These are phyloP conservation scores for Oryzaephilus surinamensis DNA, from an alignment of 1,140 invertebrate species.

Conservation along the genomic window DNA sequence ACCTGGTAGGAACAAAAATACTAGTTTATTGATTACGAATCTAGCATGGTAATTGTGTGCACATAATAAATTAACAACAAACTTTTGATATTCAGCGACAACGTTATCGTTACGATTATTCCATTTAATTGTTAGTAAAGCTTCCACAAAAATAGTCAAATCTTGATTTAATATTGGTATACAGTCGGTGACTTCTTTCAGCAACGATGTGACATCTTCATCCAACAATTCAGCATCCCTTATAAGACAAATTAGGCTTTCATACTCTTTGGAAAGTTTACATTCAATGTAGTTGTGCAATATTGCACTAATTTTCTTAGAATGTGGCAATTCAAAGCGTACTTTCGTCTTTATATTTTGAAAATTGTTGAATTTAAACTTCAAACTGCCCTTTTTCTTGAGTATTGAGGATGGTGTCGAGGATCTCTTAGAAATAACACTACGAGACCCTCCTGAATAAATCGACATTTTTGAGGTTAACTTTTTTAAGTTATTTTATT, in stretches of 20 bases:
- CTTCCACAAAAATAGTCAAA: slow-evolving; percentile 50
- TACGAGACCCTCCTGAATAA: too few species aligned
- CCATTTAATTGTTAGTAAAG: slow-evolving; percentile 50
- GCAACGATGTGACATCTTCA: slow-evolving; percentile 42
- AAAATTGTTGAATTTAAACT: slow-evolving; percentile 15
- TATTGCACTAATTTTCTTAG: slow-evolving; percentile 26
- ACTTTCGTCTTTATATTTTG: slow-evolving; percentile 23
- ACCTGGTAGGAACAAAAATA: slow-evolving; percentile 45
- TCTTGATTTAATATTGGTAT: slow-evolving; percentile 44
- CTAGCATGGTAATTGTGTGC: slow-evolving; percentile 51
- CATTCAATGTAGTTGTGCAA: slow-evolving; percentile 21
- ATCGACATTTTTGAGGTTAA: too few species aligned
- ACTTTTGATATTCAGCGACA: slow-evolving; percentile 45
- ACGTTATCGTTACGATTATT: slow-evolving; percentile 37
- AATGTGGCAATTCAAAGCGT: slow-evolving; percentile 29
- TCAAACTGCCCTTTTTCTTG: slow-evolving; percentile 17
- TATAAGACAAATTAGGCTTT: slow-evolving; percentile 28
- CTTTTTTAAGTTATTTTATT: too few species aligned
- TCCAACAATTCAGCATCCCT: slow-evolving; percentile 40
- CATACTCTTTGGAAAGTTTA: slow-evolving; percentile 24
- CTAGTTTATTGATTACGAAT: slow-evolving; percentile 45
- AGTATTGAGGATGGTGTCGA: slow-evolving; percentile 19
- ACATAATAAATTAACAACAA: slow-evolving; percentile 50
- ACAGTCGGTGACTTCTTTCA: slow-evolving; percentile 45
- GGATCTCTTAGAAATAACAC: slow-evolving; percentile 4